Evolutionary conservation across 2,113 vertebrate genomes (phyloP).

Genomic region (Poeciliopsis retropinna): DNA sequence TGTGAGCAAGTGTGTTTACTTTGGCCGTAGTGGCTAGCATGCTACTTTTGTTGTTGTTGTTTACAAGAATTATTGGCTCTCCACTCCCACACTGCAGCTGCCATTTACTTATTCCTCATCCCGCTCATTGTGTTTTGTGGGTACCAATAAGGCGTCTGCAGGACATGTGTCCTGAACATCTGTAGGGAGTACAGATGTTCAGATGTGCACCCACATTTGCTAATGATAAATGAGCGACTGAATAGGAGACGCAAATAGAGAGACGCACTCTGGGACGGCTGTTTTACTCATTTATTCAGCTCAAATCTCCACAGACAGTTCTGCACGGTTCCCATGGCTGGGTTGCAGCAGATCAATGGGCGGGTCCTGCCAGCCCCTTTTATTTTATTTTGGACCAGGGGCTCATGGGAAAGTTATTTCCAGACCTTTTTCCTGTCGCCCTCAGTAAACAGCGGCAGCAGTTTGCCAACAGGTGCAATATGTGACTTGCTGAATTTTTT

Average conservation of each 20-base stretch:
- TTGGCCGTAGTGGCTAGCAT: slow-evolving; percentile 47
- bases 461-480: slow-evolving; percentile 79
- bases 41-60: slow-evolving; percentile 44
- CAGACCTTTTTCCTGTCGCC: slow-evolving; percentile 70
- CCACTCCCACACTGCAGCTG: slow-evolving; percentile 41
- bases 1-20: slow-evolving; percentile 47
- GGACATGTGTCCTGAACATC: slow-evolving; percentile 7
- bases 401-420: slow-evolving; percentile 87
- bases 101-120: slow-evolving; percentile 37
- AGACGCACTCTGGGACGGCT: slow-evolving; percentile 25
- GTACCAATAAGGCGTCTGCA: slow-evolving; percentile 31
- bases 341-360: slow-evolving; percentile 70
- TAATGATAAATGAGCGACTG: slow-evolving; percentile 42
- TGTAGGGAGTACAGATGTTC: background rate
- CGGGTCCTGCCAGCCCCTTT: slow-evolving; percentile 67
- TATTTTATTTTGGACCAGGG: slow-evolving; percentile 80
- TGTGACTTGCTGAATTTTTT: slow-evolving; percentile 33
- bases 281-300: slow-evolving; percentile 61
- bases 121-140: slow-evolving; percentile 19
- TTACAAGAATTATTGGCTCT: slow-evolving; percentile 60
- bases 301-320: slow-evolving; percentile 68
- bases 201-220: slow-evolving; percentile 13
- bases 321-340: slow-evolving; percentile 81
- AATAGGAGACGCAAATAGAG: slow-evolving; percentile 44
- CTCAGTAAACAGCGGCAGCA: slow-evolving; percentile 66